Evolutionary conservation across 1,140 invertebrate genomes (phyloP).

Genomic region (Agraylea sexmaculata): DNA sequence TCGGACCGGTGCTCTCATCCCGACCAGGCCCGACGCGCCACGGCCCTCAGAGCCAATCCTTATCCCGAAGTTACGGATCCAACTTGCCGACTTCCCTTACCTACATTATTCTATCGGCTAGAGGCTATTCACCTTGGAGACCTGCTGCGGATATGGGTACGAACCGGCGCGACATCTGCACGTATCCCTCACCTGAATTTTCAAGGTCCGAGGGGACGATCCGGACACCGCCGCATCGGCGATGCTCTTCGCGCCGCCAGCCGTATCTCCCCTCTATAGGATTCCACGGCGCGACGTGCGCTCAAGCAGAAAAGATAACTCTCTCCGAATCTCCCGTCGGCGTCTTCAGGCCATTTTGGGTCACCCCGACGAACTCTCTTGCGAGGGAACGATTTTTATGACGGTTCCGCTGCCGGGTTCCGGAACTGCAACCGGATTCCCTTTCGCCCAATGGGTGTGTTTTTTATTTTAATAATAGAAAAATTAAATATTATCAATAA

Average conservation of each 20-base stretch:
- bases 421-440: constrained; percentile 62
- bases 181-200: constrained; percentile 62
- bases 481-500: too few relatives aligned
- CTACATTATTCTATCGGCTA: constrained; percentile 82
- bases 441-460: constrained; percentile 48
- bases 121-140: constrained; percentile 84
- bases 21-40: too few relatives aligned
- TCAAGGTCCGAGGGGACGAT: constrained; percentile 58
- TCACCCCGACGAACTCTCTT: constrained; percentile 35
- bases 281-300: constrained; percentile 60
- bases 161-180: constrained; percentile 50
- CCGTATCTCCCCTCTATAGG: constrained; percentile 57
- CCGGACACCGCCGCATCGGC: constrained; percentile 57
- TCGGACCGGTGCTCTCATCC: too few relatives aligned
- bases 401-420: constrained; percentile 59
- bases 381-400: constrained; percentile 48
- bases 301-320: constrained; percentile 73
- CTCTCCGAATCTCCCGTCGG: constrained; percentile 59
- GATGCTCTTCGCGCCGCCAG: constrained; percentile 58
- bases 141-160: constrained; percentile 76
- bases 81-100: too few relatives aligned
- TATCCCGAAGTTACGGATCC: too few relatives aligned
- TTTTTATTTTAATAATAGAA: too few relatives aligned
- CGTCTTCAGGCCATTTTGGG: constrained; percentile 48
- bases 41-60: too few relatives aligned